A percentile compares a stretch with the other conserved stretches of the same genome.
These are phyloP conservation scores for Seriola rivoliana DNA, from an alignment of 2,113 vertebrate species.

Conservation along the genomic window DNA sequence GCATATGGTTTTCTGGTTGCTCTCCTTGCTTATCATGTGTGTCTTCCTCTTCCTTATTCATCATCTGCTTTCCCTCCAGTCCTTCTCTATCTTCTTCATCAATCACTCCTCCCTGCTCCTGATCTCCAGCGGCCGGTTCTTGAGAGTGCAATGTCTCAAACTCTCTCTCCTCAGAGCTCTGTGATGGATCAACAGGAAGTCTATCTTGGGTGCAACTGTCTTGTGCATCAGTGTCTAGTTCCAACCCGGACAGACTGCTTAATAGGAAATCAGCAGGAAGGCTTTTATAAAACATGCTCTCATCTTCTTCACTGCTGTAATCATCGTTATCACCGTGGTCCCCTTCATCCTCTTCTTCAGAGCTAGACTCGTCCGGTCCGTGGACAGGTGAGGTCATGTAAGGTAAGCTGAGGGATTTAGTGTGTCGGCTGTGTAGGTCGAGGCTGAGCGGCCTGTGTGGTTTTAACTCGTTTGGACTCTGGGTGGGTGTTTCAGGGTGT, in stretches of 20 bases:
- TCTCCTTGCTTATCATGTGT: constrained; percentile 28
- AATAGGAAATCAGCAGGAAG: constrained; percentile 72
- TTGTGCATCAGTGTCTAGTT: not conserved
- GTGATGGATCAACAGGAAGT: not conserved
- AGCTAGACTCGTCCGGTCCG: constrained; percentile 31
- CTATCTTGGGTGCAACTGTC: not conserved
- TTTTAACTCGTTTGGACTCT: not conserved
- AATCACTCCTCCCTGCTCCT: not conserved
- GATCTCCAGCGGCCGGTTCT: not conserved
- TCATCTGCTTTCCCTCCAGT: constrained; percentile 37
- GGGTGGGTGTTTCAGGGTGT: not conserved
- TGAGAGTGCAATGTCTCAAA: not conserved
- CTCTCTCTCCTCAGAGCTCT: not conserved
- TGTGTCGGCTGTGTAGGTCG: constrained; percentile 55
- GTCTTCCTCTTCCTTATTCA: constrained; percentile 31
- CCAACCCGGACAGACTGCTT: not conserved
- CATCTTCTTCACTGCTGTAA: constrained; percentile 71
- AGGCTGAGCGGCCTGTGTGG: constrained; percentile 51
- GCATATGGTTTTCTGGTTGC: constrained; percentile 22
- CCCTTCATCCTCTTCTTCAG: constrained; percentile 62
- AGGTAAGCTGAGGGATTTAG: constrained; percentile 84
- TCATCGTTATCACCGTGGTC: constrained; percentile 40
- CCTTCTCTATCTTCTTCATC: constrained; percentile 8
- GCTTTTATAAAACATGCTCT: constrained; percentile 78
- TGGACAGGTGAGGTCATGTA: constrained; percentile 68